phyloP scores from a whole-genome alignment of 2,113 vertebrate species.

The Paraplagusia blochii region DNA sequence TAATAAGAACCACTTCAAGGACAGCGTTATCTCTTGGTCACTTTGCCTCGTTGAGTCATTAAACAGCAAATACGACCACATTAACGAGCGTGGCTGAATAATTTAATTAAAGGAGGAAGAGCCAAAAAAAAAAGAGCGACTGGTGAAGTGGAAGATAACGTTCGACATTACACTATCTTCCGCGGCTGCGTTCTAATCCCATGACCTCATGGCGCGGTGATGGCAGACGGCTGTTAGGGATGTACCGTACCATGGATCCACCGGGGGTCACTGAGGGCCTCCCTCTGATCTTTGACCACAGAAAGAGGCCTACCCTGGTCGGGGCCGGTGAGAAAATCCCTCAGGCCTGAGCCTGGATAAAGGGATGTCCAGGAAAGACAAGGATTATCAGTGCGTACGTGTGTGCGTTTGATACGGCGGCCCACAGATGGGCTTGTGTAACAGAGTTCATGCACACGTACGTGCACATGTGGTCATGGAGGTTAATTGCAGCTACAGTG shows the following conservation, averaged over 20 bases:
- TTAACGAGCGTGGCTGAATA: conserved; percentile 5
- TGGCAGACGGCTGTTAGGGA: conserved; percentile 22
- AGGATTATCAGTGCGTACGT: conserved; percentile 44
- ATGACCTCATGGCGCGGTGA: conserved; percentile 32
- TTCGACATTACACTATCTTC: conserved; percentile 32
- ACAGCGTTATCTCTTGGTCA: conserved; percentile 7
- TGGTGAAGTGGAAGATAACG: conserved; percentile 7
- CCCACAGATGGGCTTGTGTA: conserved; percentile 39
- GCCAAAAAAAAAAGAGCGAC: neutral
- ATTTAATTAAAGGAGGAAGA: neutral
- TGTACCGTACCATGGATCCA: conserved; percentile 29
- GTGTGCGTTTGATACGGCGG: conserved; percentile 22
- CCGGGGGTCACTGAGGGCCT: conserved; percentile 56
- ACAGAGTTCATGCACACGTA: conserved; percentile 42
- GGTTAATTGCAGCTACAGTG: conserved; percentile 72
- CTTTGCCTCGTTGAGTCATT: neutral
- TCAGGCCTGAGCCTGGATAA: conserved; percentile 60
- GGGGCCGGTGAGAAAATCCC: conserved; percentile 54
- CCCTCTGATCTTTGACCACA: conserved; percentile 64
- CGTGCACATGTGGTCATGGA: conserved; percentile 34
- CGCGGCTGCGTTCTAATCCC: conserved; percentile 11
- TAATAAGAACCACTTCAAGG: conserved; percentile 6
- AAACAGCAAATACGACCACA: conserved; percentile 1
- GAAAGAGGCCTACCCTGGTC: conserved; percentile 56
- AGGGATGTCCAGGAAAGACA: conserved; percentile 63